Evolutionary conservation across 2,797 vertebrate genomes (phyloP), one percentile per base, ranked within the genome.

Genomic region (Discoglossus pictus): DNA sequence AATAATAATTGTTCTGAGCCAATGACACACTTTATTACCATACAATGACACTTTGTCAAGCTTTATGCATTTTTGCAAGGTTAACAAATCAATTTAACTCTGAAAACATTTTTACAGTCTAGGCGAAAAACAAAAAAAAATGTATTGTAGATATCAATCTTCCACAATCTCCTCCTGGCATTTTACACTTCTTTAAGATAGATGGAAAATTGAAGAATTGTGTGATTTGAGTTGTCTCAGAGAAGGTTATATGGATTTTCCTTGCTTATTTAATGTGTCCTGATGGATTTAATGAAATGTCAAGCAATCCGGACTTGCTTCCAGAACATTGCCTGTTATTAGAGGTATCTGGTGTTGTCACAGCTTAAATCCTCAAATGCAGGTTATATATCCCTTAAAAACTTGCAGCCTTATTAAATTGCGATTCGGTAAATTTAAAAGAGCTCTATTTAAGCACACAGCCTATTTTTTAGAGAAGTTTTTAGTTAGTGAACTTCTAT

Each of bases 281-380:
- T 63, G 60, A 36, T 42, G 25, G 68, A 71, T 43, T 58, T 63
- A 50, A 43, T 4, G 25, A 71, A 71, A 71, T 52, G 68, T 64
- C 61, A 71, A 58, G 13, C 25, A 71, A 43, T 59, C 36, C 24
- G 6, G 44, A 44, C 52, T 58, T 58, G 24, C 36, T 56, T 51
- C 43, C 50, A 43, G 36, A 61, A 50, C 18, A 58, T 9, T 9
- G 35, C 18, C 31, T 43, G 40, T 31, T 71, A 44, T n/a, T 48
- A 31, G 16, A 50, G 31, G 17, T 40, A 40, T 24, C 42, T 9
- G 2, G 24, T 58, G 51, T 51, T 44, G 25, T 16, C 23, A 21
- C 27, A 18, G 31, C 51, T 50, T 48, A 70, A 17, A 46, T 27
- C 15, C n/a, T 7, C 18, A 6, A 38, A 15, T 48, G 56, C 44